Evolutionary conservation across 2,797 vertebrate species (phyloP).

Genomic region (Triplophysa yarkandensis): DNA sequence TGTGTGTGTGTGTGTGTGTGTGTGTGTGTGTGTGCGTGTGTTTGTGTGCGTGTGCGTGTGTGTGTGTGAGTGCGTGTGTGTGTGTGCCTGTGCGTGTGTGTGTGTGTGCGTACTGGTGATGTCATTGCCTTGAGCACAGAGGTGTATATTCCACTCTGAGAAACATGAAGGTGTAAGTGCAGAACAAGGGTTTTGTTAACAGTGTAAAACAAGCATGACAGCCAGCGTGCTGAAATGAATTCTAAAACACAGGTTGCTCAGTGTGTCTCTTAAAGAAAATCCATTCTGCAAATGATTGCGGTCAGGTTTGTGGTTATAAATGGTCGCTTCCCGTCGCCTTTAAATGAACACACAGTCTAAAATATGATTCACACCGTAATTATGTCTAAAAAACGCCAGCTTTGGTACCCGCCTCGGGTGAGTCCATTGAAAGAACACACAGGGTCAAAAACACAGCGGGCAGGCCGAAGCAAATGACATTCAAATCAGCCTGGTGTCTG

Average conservation of each 20-base stretch:
- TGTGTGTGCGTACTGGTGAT: slow-evolving; percentile 6
- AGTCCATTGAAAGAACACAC: background rate
- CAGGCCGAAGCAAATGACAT: background rate
- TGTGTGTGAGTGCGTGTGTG: background rate
- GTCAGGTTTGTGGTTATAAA: slow-evolving; percentile 6
- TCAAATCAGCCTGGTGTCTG: background rate
- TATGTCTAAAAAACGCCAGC: slow-evolving; percentile 34
- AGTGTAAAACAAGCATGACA: slow-evolving; percentile 14
- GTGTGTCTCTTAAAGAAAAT: background rate
- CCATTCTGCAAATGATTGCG: background rate
- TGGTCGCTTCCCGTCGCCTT: background rate
- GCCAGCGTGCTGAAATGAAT: slow-evolving; percentile 9
- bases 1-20: background rate
- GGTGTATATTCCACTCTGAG: slow-evolving; percentile 48
- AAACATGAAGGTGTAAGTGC: slow-evolving; percentile 54
- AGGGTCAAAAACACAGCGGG: slow-evolving; percentile 20
- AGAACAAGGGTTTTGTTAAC: slow-evolving; percentile 44
- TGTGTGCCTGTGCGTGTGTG: background rate
- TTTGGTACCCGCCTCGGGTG: slow-evolving; percentile 12
- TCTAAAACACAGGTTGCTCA: background rate
- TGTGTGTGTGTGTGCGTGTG: background rate
- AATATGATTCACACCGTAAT: slow-evolving; percentile 37
- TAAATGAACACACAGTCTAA: slow-evolving; percentile 28
- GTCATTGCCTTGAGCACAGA: slow-evolving; percentile 46
- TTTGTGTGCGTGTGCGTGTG: background rate